Evolutionary conservation across 2,888 invertebrate genomes (phyloP), one percentile per base, ranked within the genome.

Genomic region (Glaucopsyche alexis): DNA sequence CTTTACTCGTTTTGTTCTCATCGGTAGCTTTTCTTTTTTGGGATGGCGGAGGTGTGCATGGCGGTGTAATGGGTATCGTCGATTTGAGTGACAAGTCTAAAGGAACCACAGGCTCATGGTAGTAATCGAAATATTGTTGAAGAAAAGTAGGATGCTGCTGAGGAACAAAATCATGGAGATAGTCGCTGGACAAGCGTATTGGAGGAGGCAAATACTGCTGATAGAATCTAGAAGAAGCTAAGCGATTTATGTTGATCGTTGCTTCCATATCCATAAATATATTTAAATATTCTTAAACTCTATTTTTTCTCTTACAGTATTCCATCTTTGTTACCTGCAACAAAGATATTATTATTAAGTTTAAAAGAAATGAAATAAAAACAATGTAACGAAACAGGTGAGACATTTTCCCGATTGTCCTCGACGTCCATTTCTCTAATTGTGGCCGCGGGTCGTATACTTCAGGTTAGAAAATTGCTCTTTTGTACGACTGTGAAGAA

Each of bases 81-180:
- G 93, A 90, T 83, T 97, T 97, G 40, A 97, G 87, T 38, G 96
- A 96, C 75, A 97, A 88, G 85, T 97, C 97, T 79, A 97, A 88
- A 8, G 97, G 97, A 76, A 94, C 94, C 72, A 94, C 81, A 5
- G 95, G 95, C 81, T 95, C 95, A 72, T 94, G 88, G 81, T 94
- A 94, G 80, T 94, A 94, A 4, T 94, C 91, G 74, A 94, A 83
- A 80, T 94, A 94, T 78, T 94, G 94, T 74, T 94, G 94, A 6
- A 93, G 85, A 7, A 93, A 83, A 4, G 87, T 89, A 1, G 92
- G 92, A 77, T 90, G 91, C 73, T 90, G 91, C 72, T 87, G 93
- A 1, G 92, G 92, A 8, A 91, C 83, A 7, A 92, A 81, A 16
- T 93, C 92, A 55, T 92, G 92, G 16, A 92, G 85, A 71, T 91